Evolutionary conservation across 2,888 invertebrate species (phyloP).

Genomic region (Oscheius sp.): DNA sequence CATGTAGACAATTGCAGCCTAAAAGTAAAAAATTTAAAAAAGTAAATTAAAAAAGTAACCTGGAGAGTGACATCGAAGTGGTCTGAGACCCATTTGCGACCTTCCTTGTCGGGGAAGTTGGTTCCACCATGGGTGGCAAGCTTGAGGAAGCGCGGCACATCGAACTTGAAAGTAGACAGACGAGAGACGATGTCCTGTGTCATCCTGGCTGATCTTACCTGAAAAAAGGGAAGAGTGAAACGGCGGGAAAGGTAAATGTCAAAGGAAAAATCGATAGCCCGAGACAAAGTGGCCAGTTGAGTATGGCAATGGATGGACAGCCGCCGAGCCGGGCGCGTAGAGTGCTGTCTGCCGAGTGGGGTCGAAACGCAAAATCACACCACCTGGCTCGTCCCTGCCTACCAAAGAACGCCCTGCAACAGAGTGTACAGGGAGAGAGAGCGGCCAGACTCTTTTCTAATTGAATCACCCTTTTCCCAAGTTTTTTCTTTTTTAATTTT

Average conservation of each 20-base stretch:
- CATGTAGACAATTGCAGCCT: constrained; percentile 53
- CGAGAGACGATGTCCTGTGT: constrained; percentile 29
- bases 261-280: not conserved
- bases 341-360: constrained; percentile 24
- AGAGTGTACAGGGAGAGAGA: no score
- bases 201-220: constrained; percentile 24
- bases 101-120: constrained; percentile 52
- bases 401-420: constrained; percentile 21
- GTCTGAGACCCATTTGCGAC: constrained; percentile 50
- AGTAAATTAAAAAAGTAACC: constrained; percentile 35
- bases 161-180: constrained; percentile 48
- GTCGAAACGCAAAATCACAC: constrained; percentile 26
- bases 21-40: constrained; percentile 2
- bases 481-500: no score
- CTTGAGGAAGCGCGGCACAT: constrained; percentile 41
- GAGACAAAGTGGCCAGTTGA: not conserved
- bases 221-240: not conserved
- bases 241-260: not conserved
- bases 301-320: not conserved
- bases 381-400: constrained; percentile 26
- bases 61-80: constrained; percentile 66
- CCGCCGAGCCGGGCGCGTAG: constrained; percentile 1
- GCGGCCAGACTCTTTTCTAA: no score
- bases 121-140: constrained; percentile 48
- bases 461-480: no score